These are phyloP conservation scores for Montipora sp. DNA, from an alignment of 64 coral and sea anemone genomes.

Conservation along the genomic window DNA sequence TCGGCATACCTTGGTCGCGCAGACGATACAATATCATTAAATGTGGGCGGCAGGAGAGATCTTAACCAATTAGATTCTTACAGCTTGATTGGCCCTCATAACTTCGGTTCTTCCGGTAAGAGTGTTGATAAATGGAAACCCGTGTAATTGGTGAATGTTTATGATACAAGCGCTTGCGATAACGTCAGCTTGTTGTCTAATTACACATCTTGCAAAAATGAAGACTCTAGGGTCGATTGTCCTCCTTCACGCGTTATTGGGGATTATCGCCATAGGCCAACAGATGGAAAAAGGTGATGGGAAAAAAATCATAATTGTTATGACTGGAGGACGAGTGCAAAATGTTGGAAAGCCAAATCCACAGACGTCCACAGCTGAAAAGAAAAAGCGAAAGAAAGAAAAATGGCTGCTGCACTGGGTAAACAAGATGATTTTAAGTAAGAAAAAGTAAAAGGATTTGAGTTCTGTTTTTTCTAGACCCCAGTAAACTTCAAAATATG, in stretches of 20 bases:
- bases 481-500: too few species aligned
- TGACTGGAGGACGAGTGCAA: neutral
- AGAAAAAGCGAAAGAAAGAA: conserved; percentile 11
- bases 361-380: neutral
- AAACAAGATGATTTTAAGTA: conserved; percentile 53
- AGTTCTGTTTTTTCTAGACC: neutral
- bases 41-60: conserved; percentile 9
- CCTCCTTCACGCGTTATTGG: conserved; percentile 7
- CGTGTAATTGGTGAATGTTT: neutral
- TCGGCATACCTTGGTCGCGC: neutral
- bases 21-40: neutral
- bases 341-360: neutral
- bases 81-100: conserved; percentile 8
- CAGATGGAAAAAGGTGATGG: conserved; percentile 31
- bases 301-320: conserved; percentile 5
- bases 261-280: conserved; percentile 29
- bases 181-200: neutral
- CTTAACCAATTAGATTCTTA: conserved; percentile 21
- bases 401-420: conserved; percentile 42
- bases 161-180: neutral
- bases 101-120: conserved; percentile 3
- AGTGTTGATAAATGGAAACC: conserved; percentile 38
- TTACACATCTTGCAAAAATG: conserved; percentile 3
- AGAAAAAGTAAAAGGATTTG: neutral
- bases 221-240: conserved; percentile 24